Evolutionary conservation across 2,888 invertebrate genomes (phyloP).

Genomic region (Stratiomys singularior): DNA sequence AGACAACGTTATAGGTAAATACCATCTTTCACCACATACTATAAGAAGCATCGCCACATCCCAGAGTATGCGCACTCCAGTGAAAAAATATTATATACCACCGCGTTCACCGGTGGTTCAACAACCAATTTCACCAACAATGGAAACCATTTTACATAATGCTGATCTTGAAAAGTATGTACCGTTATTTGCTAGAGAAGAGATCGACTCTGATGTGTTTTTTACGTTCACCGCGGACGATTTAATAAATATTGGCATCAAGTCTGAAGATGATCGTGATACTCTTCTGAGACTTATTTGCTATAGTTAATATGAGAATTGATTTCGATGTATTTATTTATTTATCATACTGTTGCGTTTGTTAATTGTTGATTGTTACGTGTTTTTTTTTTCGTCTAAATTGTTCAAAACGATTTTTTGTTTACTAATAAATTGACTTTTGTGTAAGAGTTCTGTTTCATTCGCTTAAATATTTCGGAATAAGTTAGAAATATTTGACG

Average conservation of each 20-base stretch:
- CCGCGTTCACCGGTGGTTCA: background rate
- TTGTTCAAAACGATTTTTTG: too few species aligned
- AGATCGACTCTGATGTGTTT: conserved; percentile 47
- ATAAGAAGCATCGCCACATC: background rate
- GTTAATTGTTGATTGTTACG: too few species aligned
- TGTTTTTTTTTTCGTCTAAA: too few species aligned
- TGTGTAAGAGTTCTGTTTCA: too few species aligned
- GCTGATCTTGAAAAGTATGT: conserved; percentile 26
- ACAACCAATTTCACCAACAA: conserved; percentile 3
- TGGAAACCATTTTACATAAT: conserved; percentile 30
- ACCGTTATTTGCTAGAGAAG: conserved; percentile 42
- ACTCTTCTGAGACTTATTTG: conserved; percentile 14
- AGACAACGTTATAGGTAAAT: conserved; percentile 2
- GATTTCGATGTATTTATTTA: too few species aligned
- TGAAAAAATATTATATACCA: background rate
- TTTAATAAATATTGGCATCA: conserved; percentile 34
- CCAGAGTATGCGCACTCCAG: background rate
- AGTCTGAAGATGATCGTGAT: conserved; percentile 21
- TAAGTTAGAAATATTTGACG: too few species aligned
- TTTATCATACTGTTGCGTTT: too few species aligned
- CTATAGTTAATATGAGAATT: too few species aligned
- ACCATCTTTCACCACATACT: conserved; percentile 10
- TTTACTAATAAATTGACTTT: too few species aligned
- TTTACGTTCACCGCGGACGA: conserved; percentile 35
- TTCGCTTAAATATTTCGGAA: too few species aligned